Conservation (phyloP, 2,797 vertebrate genomes). For the Carduelis carduelis region DNA sequence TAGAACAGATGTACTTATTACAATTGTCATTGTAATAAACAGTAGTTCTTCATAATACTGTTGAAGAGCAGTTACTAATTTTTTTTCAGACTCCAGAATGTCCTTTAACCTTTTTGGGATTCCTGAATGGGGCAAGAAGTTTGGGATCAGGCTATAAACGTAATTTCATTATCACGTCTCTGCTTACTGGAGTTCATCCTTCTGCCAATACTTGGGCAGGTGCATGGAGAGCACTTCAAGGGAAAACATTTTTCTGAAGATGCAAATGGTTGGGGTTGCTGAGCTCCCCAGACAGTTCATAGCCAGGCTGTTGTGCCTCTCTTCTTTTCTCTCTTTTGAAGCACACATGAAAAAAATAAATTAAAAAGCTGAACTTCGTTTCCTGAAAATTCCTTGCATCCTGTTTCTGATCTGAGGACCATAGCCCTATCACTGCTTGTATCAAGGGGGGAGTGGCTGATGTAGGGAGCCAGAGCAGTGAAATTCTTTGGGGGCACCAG, state of each 20-base stretch:
- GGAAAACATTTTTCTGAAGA: background rate
- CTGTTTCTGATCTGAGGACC: background rate
- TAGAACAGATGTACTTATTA: slow-evolving; percentile 66
- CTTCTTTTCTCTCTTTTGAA: slow-evolving; percentile 13
- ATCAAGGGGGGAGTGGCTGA: slow-evolving; percentile 54
- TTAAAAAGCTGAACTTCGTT: background rate
- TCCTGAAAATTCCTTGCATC: background rate
- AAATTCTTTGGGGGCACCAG: slow-evolving; percentile 9
- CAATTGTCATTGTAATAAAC: slow-evolving; percentile 69
- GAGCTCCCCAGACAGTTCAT: background rate
- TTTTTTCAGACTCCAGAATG: slow-evolving; percentile 20
- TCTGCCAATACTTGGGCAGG: background rate
- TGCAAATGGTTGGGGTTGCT: background rate
- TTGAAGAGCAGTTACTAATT: slow-evolving; percentile 55
- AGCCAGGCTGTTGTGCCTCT: background rate
- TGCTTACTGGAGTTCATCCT: background rate
- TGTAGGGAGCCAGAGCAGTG: slow-evolving; percentile 37
- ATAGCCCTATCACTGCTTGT: background rate
- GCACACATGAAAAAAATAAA: background rate
- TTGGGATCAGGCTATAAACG: slow-evolving; percentile 10
- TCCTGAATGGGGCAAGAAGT: background rate
- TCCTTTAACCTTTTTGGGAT: slow-evolving; percentile 4
- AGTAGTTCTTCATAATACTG: slow-evolving; percentile 64
- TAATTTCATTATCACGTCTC: background rate
- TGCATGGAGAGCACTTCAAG: background rate